Conservation (phyloP, 2,113 vertebrate species). For the Urocynchramus pylzowi region DNA sequence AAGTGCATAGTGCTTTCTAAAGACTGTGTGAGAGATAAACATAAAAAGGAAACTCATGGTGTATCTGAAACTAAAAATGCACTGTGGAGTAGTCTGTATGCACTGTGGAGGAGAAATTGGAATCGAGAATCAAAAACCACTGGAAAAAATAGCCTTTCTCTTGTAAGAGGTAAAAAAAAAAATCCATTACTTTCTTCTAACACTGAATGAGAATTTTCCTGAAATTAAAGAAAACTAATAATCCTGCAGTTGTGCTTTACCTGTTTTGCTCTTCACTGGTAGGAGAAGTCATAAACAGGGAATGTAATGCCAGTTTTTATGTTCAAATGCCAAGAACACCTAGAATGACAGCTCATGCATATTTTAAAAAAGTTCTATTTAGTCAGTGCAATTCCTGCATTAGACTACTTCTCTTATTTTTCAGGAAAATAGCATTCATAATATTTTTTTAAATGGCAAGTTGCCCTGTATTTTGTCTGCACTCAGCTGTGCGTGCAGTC, state of each 20-base stretch:
- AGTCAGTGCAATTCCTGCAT: not conserved
- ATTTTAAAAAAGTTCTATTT: not conserved
- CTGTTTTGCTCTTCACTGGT: not conserved
- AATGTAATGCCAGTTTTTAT: not conserved
- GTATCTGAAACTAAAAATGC: not conserved
- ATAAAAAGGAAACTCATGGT: not conserved
- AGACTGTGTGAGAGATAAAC: not conserved
- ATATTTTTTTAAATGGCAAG: not conserved
- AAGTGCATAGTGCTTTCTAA: not conserved
- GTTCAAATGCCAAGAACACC: not conserved
- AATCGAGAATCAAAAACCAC: not conserved
- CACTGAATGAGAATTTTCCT: not conserved
- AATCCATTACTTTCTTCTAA: not conserved
- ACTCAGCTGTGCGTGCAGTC: not conserved
- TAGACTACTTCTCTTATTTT: not conserved
- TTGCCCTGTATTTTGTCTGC: not conserved
- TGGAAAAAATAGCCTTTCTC: not conserved
- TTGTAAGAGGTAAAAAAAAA: not conserved
- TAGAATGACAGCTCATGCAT: not conserved
- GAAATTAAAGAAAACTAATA: not conserved
- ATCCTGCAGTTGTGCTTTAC: not conserved
- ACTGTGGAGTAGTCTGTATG: not conserved
- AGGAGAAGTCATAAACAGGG: not conserved
- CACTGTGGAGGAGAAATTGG: accelerated
- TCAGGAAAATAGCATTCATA: not conserved